A percentile compares a stretch with the other conserved stretches of the same genome.
Evolutionary conservation across 2,888 invertebrate species (phyloP).

Genomic region (Halictus quadricinctus): DNA sequence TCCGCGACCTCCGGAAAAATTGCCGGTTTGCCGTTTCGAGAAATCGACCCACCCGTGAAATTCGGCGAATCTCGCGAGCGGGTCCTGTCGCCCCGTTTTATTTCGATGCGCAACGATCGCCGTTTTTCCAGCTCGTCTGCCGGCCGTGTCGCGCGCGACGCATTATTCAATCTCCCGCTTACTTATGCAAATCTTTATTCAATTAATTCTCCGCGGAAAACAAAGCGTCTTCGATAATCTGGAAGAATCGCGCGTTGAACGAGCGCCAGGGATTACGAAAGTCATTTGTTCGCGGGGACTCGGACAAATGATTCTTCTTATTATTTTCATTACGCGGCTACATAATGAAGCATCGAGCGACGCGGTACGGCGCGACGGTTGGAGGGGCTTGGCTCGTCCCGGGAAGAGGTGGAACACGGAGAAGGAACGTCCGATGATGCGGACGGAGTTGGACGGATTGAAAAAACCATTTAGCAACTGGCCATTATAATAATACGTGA

Average conservation of each 20-base stretch:
- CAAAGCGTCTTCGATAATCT: not conserved
- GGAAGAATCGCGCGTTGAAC: not conserved
- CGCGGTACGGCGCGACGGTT: conserved; percentile 48
- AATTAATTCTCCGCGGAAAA: not conserved
- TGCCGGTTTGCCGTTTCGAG: not conserved
- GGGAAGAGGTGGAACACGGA: conserved; percentile 21
- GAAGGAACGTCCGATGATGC: conserved; percentile 66
- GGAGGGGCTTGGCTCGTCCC: conserved; percentile 6
- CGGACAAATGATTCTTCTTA: conserved; percentile 80
- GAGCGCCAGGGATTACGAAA: conserved; percentile 12
- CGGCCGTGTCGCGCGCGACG: not conserved
- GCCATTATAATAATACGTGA: conserved; percentile 83
- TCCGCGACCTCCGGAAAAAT: not conserved
- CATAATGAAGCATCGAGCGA: conserved; percentile 80
- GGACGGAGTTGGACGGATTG: conserved; percentile 75
- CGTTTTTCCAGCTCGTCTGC: not conserved
- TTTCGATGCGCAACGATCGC: not conserved
- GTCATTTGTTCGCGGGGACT: conserved; percentile 51
- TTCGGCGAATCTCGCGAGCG: not conserved
- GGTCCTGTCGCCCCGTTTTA: not conserved
- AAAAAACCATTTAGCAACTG: conserved; percentile 82
- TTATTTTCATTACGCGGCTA: conserved; percentile 81
- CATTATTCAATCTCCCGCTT: conserved; percentile 1
- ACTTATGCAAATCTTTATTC: conserved; percentile 18
- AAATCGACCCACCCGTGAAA: not conserved